Percentiles rank a stretch among this genome's conserved stretches.
Conservation (phyloP, 92 coral and sea anemone genomes). For the Phenganax stokvisi region DNA sequence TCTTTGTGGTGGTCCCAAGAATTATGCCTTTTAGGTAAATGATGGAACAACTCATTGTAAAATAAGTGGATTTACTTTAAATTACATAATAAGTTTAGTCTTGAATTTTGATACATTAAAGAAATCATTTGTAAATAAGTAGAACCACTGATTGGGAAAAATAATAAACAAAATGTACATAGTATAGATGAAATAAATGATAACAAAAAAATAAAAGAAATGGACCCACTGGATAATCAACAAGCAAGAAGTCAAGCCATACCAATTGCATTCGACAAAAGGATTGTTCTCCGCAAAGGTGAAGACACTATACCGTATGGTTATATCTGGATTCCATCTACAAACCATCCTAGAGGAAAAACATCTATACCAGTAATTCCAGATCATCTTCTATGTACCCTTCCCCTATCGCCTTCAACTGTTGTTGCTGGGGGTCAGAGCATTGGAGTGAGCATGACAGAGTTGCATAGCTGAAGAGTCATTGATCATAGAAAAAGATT, state of each 20-base stretch:
- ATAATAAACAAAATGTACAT: background rate
- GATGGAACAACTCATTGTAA: background rate
- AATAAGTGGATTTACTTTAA: conserved; percentile 36
- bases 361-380: background rate
- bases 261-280: background rate
- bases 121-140: conserved; percentile 22
- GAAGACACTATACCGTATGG: conserved; percentile 33
- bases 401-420: background rate
- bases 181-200: too few relatives aligned
- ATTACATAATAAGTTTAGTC: conserved; percentile 27
- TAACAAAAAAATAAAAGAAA: background rate
- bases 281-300: conserved; percentile 21
- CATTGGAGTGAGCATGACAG: background rate
- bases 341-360: background rate
- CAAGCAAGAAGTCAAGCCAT: too few relatives aligned
- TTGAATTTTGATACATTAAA: conserved; percentile 2
- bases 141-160: background rate
- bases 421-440: background rate
- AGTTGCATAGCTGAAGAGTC: background rate
- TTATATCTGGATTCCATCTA: conserved; percentile 3
- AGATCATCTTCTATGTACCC: background rate
- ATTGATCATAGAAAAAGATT: background rate
- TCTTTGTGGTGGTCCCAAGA: conserved; percentile 23
- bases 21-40: conserved; percentile 15
- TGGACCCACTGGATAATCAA: too few relatives aligned